Evolutionary conservation across 2,888 invertebrate genomes (phyloP), one percentile per base, ranked within the genome.

Genomic region (Ormyrus pomaceus): DNA sequence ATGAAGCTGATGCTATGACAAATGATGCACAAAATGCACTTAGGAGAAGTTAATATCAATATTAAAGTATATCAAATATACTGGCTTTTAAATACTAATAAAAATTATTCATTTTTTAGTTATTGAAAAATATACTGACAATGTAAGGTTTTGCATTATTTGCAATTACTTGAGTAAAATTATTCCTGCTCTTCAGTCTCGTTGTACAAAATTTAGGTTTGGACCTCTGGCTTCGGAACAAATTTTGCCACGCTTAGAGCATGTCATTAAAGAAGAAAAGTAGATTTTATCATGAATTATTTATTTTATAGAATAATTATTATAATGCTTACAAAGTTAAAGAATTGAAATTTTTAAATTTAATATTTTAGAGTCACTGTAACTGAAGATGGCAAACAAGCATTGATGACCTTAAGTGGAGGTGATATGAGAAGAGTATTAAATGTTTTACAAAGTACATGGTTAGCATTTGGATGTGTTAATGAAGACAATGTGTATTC

Each of bases 1-100:
- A 99, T 93, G 99, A 99, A 92, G 99, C 99, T 0, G 99, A 99
- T 93, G 98, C 99, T 0, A 99, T 99, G 99, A 99, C 99, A 0
- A 96, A 96, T 91, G 99, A 99, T 94, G 99, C 99, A 0, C 99
- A 99, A 90, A 99, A 99, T 93, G 99, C 99, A 50, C 92, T 99
- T 0, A 93, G 98, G 85, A 94, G 98, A 93, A 97, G 96, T 97
- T 92, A 93, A 93, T 92, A 45, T 59, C 58, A 59, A 65, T 71
- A 73, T n/a, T 45, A 46, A 46, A 19, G 2, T 19, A 19, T 2
- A 19, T 19, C 19, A 70, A 69, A 58, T 19, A 19, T 19, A 19
- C 19, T 19, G 19, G 19, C 19, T 19, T 19, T 19, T 19, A 19
- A 19, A 19, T 19, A 19, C 19, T 19, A 19, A 19, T 19, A 66